A percentile compares a stretch with the other conserved stretches of the same genome.
Evolutionary conservation across 2,888 invertebrate species (phyloP).

Genomic region (Notocelia uddmanniana): DNA sequence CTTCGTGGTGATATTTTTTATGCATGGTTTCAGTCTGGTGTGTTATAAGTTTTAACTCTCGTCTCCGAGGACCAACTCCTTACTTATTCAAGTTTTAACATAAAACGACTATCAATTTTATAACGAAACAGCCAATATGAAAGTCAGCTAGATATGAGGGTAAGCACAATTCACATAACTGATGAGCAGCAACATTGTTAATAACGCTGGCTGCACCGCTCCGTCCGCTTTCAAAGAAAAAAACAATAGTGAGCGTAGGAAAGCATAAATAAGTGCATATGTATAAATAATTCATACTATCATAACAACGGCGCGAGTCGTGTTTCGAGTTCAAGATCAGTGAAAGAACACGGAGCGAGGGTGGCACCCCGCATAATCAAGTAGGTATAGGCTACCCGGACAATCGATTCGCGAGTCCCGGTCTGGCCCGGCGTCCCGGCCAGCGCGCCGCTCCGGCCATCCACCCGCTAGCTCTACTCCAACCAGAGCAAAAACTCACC

Average conservation of each 20-base stretch:
- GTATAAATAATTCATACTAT: slow-evolving; percentile 67
- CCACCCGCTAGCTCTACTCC: slow-evolving; percentile 58
- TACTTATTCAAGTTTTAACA: neutral
- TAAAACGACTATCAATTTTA: neutral
- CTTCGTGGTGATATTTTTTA: no score
- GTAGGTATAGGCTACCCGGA: slow-evolving; percentile 56
- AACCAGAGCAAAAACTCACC: slow-evolving; percentile 76
- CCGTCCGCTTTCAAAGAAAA: slow-evolving; percentile 40
- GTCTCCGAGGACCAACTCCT: neutral
- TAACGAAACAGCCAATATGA: slow-evolving; percentile 4
- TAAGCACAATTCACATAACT: slow-evolving; percentile 31
- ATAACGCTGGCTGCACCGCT: slow-evolving; percentile 16
- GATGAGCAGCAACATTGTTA: slow-evolving; percentile 15
- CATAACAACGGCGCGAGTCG: slow-evolving; percentile 55
- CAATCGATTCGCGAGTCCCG: slow-evolving; percentile 78
- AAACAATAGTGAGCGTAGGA: slow-evolving; percentile 34
- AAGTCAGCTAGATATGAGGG: slow-evolving; percentile 15
- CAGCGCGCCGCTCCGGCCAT: slow-evolving; percentile 58
- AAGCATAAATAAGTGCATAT: slow-evolving; percentile 47
- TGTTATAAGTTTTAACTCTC: no score
- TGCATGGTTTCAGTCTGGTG: no score
- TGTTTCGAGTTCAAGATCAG: slow-evolving; percentile 69
- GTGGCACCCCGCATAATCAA: slow-evolving; percentile 54
- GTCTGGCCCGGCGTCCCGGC: slow-evolving; percentile 64
- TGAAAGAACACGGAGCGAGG: slow-evolving; percentile 73